These are phyloP conservation scores for Hypselothyrea guttata DNA, from an alignment of 2,888 invertebrate genomes.

Conservation along the genomic window DNA sequence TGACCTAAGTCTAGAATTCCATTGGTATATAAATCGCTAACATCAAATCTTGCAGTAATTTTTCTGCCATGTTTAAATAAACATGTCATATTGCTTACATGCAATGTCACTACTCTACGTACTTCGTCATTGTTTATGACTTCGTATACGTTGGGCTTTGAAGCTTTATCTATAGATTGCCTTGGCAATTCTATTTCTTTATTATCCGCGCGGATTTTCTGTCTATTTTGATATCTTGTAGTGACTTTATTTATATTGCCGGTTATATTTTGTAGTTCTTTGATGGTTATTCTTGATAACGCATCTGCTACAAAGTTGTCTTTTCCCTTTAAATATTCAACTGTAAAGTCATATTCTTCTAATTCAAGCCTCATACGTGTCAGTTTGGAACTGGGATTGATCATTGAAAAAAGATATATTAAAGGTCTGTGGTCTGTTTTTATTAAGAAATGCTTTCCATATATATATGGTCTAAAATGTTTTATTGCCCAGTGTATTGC, in stretches of 20 bases:
- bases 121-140: conserved; percentile 7
- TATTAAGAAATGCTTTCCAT: not conserved
- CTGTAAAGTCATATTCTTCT: conserved; percentile 1
- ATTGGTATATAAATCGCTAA: too few species aligned
- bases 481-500: conserved; percentile 4
- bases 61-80: conserved; percentile 7
- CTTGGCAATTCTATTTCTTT: conserved; percentile 1
- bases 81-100: conserved; percentile 2
- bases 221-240: conserved; percentile 6
- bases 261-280: not conserved
- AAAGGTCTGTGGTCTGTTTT: conserved; percentile 6
- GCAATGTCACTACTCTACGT: conserved; percentile 14
- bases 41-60: conserved; percentile 11
- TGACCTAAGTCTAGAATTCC: too few species aligned
- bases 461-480: not conserved
- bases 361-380: conserved; percentile 7
- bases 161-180: conserved; percentile 4
- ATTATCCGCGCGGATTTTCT: conserved; percentile 2
- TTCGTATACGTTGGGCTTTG: conserved; percentile 11
- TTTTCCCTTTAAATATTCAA: conserved; percentile 8
- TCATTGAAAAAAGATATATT: conserved; percentile 4
- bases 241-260: not conserved
- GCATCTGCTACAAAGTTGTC: conserved; percentile 10
- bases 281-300: conserved; percentile 15
- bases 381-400: conserved; percentile 2